These are phyloP conservation scores for Brachypodius melanocephalos DNA, from an alignment of 2,113 vertebrate species.

Conservation along the genomic window DNA sequence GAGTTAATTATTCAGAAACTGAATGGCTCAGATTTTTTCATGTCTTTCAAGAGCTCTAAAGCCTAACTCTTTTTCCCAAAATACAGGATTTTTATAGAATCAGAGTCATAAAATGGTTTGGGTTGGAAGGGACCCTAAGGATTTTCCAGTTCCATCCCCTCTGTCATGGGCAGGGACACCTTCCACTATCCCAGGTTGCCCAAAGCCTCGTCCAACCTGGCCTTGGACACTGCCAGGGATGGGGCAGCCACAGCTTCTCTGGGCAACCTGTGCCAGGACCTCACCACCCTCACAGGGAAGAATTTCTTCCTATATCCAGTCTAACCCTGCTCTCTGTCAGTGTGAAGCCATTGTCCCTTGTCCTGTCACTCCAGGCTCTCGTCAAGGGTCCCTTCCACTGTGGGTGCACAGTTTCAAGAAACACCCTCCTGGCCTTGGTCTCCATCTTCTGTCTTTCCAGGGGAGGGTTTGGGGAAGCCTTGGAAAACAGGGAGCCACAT, in stretches of 20 bases:
- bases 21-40: not conserved
- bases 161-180: not conserved
- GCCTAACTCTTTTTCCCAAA: not conserved
- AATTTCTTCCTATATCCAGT: not conserved
- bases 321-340: fast-evolving
- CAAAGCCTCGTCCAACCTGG: not conserved
- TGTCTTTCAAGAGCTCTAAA: not conserved
- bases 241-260: not conserved
- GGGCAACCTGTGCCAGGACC: not conserved
- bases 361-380: not conserved
- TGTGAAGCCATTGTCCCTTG: not conserved
- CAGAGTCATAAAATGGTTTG: too few species aligned
- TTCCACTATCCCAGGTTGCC: fast-evolving
- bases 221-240: fast-evolving
- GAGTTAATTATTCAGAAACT: not conserved
- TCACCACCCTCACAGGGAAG: fast-evolving
- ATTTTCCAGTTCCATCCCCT: fast-evolving
- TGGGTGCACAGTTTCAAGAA: not conserved
- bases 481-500: not conserved
- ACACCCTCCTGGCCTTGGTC: not conserved
- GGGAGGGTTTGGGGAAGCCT: not conserved
- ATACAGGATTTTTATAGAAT: not conserved
- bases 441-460: not conserved
- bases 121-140: not conserved
- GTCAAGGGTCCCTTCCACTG: not conserved